These are phyloP conservation scores for Cacoxenus indagator DNA, from an alignment of 2,888 invertebrate genomes.

Conservation along the genomic window DNA sequence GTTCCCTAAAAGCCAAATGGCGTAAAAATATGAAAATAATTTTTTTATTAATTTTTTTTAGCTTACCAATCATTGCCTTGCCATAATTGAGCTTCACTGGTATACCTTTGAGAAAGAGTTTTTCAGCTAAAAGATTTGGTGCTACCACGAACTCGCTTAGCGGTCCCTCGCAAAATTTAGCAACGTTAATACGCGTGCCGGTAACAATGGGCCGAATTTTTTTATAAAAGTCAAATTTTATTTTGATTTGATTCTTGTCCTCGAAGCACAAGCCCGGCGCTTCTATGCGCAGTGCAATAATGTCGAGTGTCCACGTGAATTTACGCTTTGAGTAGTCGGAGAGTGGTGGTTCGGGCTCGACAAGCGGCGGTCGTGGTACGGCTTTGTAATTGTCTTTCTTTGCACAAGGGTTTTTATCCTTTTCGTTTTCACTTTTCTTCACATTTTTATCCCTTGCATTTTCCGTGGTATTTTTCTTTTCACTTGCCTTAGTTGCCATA, in stretches of 20 bases:
- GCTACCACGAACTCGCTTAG: not conserved
- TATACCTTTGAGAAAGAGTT: not conserved
- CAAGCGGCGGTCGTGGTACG: not conserved
- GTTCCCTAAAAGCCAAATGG: not conserved
- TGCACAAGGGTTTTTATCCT: too few species aligned
- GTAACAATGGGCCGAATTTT: not conserved
- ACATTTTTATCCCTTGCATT: slow-evolving; percentile 14
- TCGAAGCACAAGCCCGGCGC: not conserved
- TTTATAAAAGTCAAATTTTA: not conserved
- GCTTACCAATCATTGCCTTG: not conserved
- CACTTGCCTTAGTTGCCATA: not conserved
- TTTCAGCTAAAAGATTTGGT: not conserved
- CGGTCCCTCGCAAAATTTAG: not conserved
- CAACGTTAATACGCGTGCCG: not conserved
- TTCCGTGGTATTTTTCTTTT: too few species aligned
- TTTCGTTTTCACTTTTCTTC: slow-evolving; percentile 3
- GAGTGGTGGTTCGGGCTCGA: not conserved
- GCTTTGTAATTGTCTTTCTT: too few species aligned
- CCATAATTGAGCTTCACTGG: not conserved
- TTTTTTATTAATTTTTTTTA: not conserved
- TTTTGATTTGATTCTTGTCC: not conserved
- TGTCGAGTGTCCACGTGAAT: not conserved
- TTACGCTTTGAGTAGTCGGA: not conserved
- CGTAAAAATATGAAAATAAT: not conserved
- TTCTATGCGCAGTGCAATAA: not conserved